Base-by-base conservation (phyloP, 2,888 invertebrate species). In the Oconnorella tubifera region DNA sequence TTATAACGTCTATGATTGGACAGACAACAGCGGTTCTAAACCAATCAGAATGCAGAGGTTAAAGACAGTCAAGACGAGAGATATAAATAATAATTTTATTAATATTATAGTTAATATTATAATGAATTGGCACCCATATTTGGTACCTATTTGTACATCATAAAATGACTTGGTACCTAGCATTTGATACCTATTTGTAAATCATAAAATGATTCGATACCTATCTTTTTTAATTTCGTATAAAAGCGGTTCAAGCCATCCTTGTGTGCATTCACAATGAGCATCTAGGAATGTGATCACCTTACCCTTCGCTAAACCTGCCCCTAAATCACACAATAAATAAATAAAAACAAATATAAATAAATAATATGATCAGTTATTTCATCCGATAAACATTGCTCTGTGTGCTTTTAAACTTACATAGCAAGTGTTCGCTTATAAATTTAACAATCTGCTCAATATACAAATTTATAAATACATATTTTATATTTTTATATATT, bases 1-100 rank as follows among this genome's bases (percentile, higher is more conserved):
- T 95, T 77, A 99, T 98, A 65, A 99, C 96, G 83, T 99, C 99
- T 75, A 99, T 98, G 74, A 99, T 95, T 6, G 99, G 98, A 82
- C 97, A 95, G 2, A 96, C 97, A 56, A 99, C 96, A 0, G 93
- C 91, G 71, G 89, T 90, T 66, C 81, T 81, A 74, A 3, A 69
- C 64, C 48, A 62, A n/a, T n/a, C n/a, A n/a, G n/a, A 31, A n/a
- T n/a, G n/a, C n/a, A n/a, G n/a, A n/a, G n/a, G n/a, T n/a, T n/a
- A n/a, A n/a, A n/a, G n/a, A n/a, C n/a, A n/a, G n/a, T n/a, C n/a
- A n/a, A n/a, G n/a, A n/a, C n/a, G n/a, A n/a, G n/a, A n/a, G n/a
- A n/a, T n/a, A n/a, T n/a, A n/a, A n/a, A n/a, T n/a, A n/a, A n/a
- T n/a, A n/a, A n/a, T n/a, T n/a, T 19, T 14, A 40, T 6, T 40